Percentiles rank a stretch among this genome's conserved stretches.
Conservation (phyloP, 2,888 invertebrate species). For the Cancer borealis region DNA sequence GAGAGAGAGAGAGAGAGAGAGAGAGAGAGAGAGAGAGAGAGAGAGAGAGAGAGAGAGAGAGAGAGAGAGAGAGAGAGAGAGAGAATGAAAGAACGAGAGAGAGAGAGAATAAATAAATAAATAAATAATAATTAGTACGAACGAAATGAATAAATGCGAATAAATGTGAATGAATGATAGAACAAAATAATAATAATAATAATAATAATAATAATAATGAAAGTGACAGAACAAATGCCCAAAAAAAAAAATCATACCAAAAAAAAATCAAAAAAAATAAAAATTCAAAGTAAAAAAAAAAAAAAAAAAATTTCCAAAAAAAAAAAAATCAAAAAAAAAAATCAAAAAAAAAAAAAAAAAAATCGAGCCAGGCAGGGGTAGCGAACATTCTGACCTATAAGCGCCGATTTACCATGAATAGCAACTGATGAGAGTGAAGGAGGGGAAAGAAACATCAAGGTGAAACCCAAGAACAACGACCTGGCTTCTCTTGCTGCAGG, state of each 20-base stretch:
- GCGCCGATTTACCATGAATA: too few species aligned
- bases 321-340: too few species aligned
- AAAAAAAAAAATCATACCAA: too few species aligned
- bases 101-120: not conserved
- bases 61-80: not conserved
- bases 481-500: constrained; percentile 80
- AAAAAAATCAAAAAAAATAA: not conserved
- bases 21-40: not conserved
- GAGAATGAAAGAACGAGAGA: not conserved
- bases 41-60: not conserved
- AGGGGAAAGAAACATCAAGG: not conserved
- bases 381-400: too few species aligned
- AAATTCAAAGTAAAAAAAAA: too few species aligned
- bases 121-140: not conserved
- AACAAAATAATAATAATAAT: not conserved
- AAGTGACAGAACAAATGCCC: too few species aligned
- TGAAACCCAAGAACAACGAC: not conserved
- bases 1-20: not conserved
- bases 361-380: too few species aligned
- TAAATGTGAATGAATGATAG: not conserved
- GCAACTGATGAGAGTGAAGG: not conserved
- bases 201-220: too few species aligned
- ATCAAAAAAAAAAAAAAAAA: too few species aligned
- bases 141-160: not conserved
- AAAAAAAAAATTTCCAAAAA: too few species aligned